Evolutionary conservation across 2,888 invertebrate genomes (phyloP).

Genomic region (Endotricha flammealis): DNA sequence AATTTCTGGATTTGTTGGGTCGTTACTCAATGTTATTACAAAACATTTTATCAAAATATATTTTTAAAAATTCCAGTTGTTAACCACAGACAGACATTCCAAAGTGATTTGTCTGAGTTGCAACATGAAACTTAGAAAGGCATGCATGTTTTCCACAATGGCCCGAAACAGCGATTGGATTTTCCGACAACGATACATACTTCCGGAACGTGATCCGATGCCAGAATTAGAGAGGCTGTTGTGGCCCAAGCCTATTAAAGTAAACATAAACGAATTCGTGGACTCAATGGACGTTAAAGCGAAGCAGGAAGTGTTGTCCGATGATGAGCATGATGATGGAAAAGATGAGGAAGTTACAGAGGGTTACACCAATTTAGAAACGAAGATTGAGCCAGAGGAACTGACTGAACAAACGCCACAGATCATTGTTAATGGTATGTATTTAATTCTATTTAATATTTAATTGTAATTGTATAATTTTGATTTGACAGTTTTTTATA

Average conservation of each 20-base stretch:
- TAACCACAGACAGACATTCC: conserved; percentile 41
- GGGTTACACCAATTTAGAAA: conserved; percentile 35
- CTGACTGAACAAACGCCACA: conserved; percentile 32
- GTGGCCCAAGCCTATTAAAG: conserved; percentile 63
- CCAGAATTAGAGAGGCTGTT: conserved; percentile 18
- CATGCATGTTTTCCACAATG: conserved; percentile 38
- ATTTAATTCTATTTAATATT: too few species aligned
- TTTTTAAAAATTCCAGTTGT: conserved; percentile 48
- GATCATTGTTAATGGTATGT: conserved; percentile 40
- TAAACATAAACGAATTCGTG: conserved; percentile 40
- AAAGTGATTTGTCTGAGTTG: conserved; percentile 52
- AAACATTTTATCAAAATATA: too few species aligned
- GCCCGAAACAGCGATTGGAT: conserved; percentile 40
- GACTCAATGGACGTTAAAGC: conserved; percentile 41
- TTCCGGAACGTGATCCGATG: conserved; percentile 1
- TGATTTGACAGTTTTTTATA: too few species aligned
- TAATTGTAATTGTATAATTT: too few species aligned
- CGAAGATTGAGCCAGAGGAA: conserved; percentile 64
- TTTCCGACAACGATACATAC: conserved; percentile 29
- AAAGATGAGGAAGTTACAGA: conserved; percentile 23
- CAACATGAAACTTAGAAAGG: conserved; percentile 37
- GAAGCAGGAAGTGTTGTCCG: conserved; percentile 57
- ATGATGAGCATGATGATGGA: conserved; percentile 41
- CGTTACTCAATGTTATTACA: too few species aligned
- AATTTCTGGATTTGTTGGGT: too few species aligned